Conservation (phyloP, 2,113 vertebrate species). For the Solea solea region DNA sequence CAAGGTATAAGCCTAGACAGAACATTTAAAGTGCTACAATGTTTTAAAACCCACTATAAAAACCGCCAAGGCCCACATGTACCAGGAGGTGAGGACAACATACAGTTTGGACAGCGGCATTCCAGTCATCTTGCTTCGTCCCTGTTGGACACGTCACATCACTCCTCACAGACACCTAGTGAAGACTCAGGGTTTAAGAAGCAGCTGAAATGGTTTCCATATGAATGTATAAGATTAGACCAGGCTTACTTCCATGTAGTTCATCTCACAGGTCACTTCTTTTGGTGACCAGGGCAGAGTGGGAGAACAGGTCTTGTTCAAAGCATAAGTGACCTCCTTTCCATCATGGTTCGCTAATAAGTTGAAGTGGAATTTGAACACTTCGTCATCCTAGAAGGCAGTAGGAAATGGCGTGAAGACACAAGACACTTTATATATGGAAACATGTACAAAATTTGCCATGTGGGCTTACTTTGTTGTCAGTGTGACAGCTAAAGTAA, state of each 20-base stretch:
- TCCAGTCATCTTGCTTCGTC: conserved; percentile 23
- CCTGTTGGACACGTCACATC: conserved; percentile 34
- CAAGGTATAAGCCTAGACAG: conserved; percentile 28
- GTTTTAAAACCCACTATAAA: too few relatives aligned
- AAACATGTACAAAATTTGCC: not conserved
- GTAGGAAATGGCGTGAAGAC: not conserved
- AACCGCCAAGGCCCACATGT: too few relatives aligned
- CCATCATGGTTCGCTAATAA: conserved; percentile 32
- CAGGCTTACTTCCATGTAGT: conserved; percentile 77
- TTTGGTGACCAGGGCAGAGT: conserved; percentile 54
- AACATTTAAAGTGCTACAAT: not conserved
- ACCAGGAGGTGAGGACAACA: not conserved
- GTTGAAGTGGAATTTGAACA: conserved; percentile 65
- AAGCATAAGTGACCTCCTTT: conserved; percentile 6
- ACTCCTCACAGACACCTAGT: conserved; percentile 66
- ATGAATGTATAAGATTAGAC: not conserved
- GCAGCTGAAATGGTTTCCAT: not conserved
- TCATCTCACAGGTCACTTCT: conserved; percentile 74
- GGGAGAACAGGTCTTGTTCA: conserved; percentile 63
- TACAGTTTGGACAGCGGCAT: conserved; percentile 40
- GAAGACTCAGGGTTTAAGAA: not conserved
- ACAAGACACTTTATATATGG: not conserved
- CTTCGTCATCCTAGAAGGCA: conserved; percentile 40
- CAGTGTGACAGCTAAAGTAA: conserved; percentile 76
- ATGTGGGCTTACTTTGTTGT: conserved; percentile 52